Percentiles rank a stretch among this genome's conserved stretches.
These are phyloP conservation scores for Encarsia formosa DNA, from an alignment of 2,888 invertebrate species.

Conservation along the genomic window DNA sequence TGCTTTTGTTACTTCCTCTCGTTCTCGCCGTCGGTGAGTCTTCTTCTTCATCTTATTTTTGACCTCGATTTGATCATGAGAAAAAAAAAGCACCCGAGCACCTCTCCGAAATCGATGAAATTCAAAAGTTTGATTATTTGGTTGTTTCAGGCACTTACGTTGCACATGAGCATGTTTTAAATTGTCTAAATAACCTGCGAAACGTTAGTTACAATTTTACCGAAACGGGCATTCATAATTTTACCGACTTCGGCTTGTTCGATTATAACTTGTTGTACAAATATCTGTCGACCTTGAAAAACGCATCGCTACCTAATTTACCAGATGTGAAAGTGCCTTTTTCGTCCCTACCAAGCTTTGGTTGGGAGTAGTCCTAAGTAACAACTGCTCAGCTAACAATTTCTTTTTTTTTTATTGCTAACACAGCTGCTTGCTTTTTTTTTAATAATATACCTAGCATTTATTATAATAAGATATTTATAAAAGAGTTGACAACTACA, in stretches of 20 bases:
- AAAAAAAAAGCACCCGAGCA: conserved; percentile 11
- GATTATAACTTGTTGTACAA: conserved; percentile 39
- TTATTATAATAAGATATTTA: too few relatives aligned
- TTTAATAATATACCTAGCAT: conserved; percentile 1
- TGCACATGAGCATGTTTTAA: conserved; percentile 46
- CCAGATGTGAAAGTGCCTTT: conserved; percentile 42
- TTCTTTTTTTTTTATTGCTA: conserved; percentile 9
- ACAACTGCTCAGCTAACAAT: background rate
- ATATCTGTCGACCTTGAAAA: conserved; percentile 38
- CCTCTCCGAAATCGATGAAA: too few relatives aligned
- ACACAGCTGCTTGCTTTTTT: conserved; percentile 24
- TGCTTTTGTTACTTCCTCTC: conserved; percentile 56
- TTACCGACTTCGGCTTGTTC: conserved; percentile 36
- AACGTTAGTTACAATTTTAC: conserved; percentile 42
- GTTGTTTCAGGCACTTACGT: conserved; percentile 51
- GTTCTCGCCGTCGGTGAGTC: conserved; percentile 58
- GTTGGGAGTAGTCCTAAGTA: conserved; percentile 33
- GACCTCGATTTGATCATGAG: conserved; percentile 4
- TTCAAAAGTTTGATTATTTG: too few relatives aligned
- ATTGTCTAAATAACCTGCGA: conserved; percentile 44
- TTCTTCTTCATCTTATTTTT: background rate
- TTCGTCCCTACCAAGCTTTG: conserved; percentile 38
- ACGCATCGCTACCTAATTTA: conserved; percentile 37
- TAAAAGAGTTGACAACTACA: too few relatives aligned
- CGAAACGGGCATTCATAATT: conserved; percentile 41